Evolutionary conservation across 2,113 vertebrate species (phyloP).

Genomic region (Malurus alboscapulatus): DNA sequence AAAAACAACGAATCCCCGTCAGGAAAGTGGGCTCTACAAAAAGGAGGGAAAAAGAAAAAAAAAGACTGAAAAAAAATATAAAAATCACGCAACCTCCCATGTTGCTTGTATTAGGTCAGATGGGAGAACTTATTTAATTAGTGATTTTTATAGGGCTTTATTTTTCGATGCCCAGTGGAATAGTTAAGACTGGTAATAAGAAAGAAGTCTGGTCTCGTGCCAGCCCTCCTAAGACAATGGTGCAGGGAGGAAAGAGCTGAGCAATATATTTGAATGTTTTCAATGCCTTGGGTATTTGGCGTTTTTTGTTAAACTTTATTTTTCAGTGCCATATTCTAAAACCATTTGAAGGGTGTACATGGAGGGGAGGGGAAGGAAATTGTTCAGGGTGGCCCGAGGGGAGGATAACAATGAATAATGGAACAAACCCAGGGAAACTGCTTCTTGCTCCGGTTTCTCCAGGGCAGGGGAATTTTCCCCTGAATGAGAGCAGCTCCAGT

Average conservation of each 20-base stretch:
- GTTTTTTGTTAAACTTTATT: background rate
- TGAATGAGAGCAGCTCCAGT: background rate
- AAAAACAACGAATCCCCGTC: conserved; percentile 24
- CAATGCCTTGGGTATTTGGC: conserved; percentile 30
- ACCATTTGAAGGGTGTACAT: conserved; percentile 18
- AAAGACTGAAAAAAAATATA: background rate
- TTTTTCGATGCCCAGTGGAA: conserved; percentile 56
- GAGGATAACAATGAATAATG: conserved; percentile 46
- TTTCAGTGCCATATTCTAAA: conserved; percentile 33
- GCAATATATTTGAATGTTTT: conserved; percentile 47
- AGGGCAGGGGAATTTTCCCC: background rate
- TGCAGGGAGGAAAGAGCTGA: conserved; percentile 18
- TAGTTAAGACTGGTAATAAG: conserved; percentile 64
- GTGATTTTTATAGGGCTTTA: conserved; percentile 66
- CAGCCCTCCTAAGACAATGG: conserved; percentile 53
- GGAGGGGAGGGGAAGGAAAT: conserved; percentile 39
- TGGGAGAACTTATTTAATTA: conserved; percentile 67
- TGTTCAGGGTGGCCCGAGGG: background rate
- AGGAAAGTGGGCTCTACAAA: conserved; percentile 28
- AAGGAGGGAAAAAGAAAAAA: background rate
- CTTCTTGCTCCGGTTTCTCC: background rate
- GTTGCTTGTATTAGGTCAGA: conserved; percentile 60
- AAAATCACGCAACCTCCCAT: conserved; percentile 30
- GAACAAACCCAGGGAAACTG: background rate
- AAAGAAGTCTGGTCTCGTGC: conserved; percentile 26